phyloP scores from a whole-genome alignment of 2,888 invertebrate genomes.

The Heliconius sara region DNA sequence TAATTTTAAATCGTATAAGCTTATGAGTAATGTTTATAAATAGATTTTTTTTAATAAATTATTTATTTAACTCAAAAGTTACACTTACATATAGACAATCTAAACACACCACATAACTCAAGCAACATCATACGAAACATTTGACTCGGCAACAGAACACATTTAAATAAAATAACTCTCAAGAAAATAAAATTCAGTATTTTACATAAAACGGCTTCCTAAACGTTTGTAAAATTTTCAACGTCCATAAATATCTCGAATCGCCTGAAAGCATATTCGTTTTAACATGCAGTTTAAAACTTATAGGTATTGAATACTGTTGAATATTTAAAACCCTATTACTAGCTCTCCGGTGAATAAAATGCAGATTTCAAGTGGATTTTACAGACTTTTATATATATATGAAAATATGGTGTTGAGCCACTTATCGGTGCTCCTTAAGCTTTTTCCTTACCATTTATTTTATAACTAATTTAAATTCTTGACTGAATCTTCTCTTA shows the following conservation, averaged over 20 bases:
- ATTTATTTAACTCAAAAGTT: background rate
- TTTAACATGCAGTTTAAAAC: conserved; percentile 46
- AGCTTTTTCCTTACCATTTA: background rate
- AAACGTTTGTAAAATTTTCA: conserved; percentile 36
- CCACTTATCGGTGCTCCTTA: conserved; percentile 22
- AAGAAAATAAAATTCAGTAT: conserved; percentile 18
- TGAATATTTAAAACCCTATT: conserved; percentile 46
- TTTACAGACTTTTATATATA: conserved; percentile 32
- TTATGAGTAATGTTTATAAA: background rate
- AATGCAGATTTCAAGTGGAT: conserved; percentile 40
- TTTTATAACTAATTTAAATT: conserved; percentile 9
- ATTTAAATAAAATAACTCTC: conserved; percentile 17
- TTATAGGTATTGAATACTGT: conserved; percentile 48
- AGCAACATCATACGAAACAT: conserved; percentile 13
- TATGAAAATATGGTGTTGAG: conserved; percentile 35
- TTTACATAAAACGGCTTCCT: conserved; percentile 26
- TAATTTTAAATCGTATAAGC: background rate
- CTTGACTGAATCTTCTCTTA: conserved; percentile 2
- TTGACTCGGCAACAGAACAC: background rate
- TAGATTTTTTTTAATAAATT: background rate
- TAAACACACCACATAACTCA: background rate
- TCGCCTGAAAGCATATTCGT: conserved; percentile 42
- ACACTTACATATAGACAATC: background rate
- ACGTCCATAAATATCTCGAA: conserved; percentile 40
- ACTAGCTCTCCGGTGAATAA: conserved; percentile 40